phyloP scores from a whole-genome alignment of 2,888 invertebrate species.

The Atrina japonica region DNA sequence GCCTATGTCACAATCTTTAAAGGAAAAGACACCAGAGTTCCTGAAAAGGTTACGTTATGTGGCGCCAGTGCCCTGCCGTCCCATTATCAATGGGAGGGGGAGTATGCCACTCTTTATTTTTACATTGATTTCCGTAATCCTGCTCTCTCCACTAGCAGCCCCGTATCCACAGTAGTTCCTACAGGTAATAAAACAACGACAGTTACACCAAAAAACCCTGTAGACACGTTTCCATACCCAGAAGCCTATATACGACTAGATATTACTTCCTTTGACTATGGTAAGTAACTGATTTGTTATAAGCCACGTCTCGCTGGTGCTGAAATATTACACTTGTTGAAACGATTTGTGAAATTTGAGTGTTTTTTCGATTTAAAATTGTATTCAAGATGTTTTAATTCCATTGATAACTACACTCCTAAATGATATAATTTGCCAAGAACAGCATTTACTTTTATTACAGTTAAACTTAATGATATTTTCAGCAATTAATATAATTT shows the following conservation, averaged over 20 bases:
- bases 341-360: too few relatives aligned
- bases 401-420: too few relatives aligned
- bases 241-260: slow-evolving; percentile 53
- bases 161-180: too few relatives aligned
- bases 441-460: too few relatives aligned
- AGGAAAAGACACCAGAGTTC: slow-evolving; percentile 28
- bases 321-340: neutral
- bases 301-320: neutral
- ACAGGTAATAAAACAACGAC: too few relatives aligned
- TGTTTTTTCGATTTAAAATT: too few relatives aligned
- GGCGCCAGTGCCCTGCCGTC: slow-evolving; percentile 49
- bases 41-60: slow-evolving; percentile 45
- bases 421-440: too few relatives aligned
- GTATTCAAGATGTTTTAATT: too few relatives aligned
- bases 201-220: slow-evolving; percentile 3
- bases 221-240: slow-evolving; percentile 46
- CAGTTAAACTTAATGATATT: too few relatives aligned
- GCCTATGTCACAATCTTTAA: slow-evolving; percentile 57
- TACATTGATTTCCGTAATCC: slow-evolving; percentile 51
- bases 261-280: slow-evolving; percentile 54
- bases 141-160: too few relatives aligned
- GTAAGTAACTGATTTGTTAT: too few relatives aligned
- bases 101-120: slow-evolving; percentile 51
- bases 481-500: too few relatives aligned
- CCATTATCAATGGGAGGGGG: slow-evolving; percentile 53